These are phyloP conservation scores for Drosophila melanogaster DNA, from an alignment of 1,140 invertebrate genomes.

Conservation along the genomic window Release_6_plus_ISO1_MT NC_004354.4:8506501-8507000, in stretches of 20 bases:
- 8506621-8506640: not conserved
- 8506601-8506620: too few species aligned
- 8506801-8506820: not conserved
- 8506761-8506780: slow-evolving; percentile 44
- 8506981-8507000: not conserved
- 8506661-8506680: not conserved
- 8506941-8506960: slow-evolving; percentile 9
- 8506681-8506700: slow-evolving; percentile 17
- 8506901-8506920: slow-evolving; percentile 13
- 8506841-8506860: slow-evolving; percentile 32
- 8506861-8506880: slow-evolving; percentile 4
- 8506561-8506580: not conserved
- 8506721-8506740: slow-evolving; percentile 32
- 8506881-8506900: slow-evolving; percentile 28
- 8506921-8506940: slow-evolving; percentile 22
- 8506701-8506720: slow-evolving; percentile 9
- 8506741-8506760: slow-evolving; percentile 42
- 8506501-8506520: slow-evolving; percentile 1
- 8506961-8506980: slow-evolving; percentile 8
- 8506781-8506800: slow-evolving; percentile 28
- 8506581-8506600: not conserved
- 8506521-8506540: not conserved
- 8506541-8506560: not conserved
- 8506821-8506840: not conserved
- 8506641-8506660: not conserved